Conservation (phyloP, 1,140 invertebrate genomes). For the Papilio aristodemus region DNA sequence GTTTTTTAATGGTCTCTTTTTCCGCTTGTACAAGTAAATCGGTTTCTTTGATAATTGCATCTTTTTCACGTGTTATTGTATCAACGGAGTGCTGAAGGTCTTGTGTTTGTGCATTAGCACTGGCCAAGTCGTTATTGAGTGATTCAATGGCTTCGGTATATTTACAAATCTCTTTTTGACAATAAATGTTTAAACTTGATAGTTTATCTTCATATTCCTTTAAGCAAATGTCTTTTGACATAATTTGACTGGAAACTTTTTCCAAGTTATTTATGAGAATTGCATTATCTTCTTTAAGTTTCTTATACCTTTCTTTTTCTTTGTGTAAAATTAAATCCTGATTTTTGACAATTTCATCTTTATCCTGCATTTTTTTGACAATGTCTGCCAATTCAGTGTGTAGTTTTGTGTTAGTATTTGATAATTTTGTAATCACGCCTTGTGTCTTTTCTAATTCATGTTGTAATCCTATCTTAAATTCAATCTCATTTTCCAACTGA, state of each 20-base stretch:
- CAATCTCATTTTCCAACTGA: constrained; percentile 58
- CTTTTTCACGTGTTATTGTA: not conserved
- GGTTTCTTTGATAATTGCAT: not conserved
- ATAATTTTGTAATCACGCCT: constrained; percentile 34
- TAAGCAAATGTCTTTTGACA: constrained; percentile 14
- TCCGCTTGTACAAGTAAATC: not conserved
- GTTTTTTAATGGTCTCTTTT: not conserved
- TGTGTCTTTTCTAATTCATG: constrained; percentile 40
- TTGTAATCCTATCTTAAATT: constrained; percentile 52
- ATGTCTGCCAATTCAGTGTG: constrained; percentile 32
- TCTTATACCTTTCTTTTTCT: constrained; percentile 28
- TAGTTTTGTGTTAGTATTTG: constrained; percentile 34
- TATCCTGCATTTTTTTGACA: constrained; percentile 35
- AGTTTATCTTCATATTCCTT: not conserved
- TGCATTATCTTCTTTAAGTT: constrained; percentile 30
- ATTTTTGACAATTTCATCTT: constrained; percentile 38
- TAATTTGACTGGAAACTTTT: constrained; percentile 29
- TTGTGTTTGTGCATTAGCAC: not conserved
- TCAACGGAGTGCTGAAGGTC: not conserved
- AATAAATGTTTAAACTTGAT: not conserved
- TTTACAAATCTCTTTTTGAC: not conserved
- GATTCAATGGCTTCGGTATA: not conserved
- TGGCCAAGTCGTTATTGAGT: not conserved
- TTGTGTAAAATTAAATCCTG: constrained; percentile 39
- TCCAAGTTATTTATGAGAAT: constrained; percentile 27